Base-by-base conservation (phyloP, 2,888 invertebrate species). In the Onchidella celtica region DNA sequence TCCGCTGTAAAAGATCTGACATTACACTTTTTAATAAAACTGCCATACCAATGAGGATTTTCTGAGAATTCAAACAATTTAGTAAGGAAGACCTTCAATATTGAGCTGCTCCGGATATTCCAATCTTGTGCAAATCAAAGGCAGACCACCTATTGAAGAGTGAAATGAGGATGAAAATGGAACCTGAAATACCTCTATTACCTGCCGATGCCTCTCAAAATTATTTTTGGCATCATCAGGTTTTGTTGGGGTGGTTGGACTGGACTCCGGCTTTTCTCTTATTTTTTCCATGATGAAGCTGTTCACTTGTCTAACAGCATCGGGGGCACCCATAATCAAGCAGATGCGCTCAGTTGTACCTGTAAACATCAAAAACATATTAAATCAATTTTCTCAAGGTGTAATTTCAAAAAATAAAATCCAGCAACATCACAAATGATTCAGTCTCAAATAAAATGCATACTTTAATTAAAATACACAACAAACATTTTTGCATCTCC, bases 341-440 rank as follows among this genome's bases (percentile, higher is more conserved):
- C 93, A 93, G 38, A 93, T 92, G 66, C 93, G 87, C 85, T 93
- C 93, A 82, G 91, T 91, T 79, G 93, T 93, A 63, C 93, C 93
- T 93, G 89, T 38, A 90, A 88, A 70, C 17, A 2, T 59, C 21
- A 21, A 14, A 2, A 3, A 69, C 17, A 17, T 27, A 27, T 2
- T 27, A 17, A 65, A 17, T 32, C 1, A 24, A 17, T 14, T 55
- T 9, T 47, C 17, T 36, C 61, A 14, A n/a, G 27, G 6, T 61
- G n/a, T 61, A n/a, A 27, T 27, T 61, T 14, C 9, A 61, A 24
- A n/a, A n/a, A 21, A n/a, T 61, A 4, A 61, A 6, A 9, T 61
- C 24, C 27, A 27, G 4, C n/a, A 61, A 24, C 61, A 61, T 14
- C n/a, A 61, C n/a, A n/a, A n/a, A n/a, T n/a, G n/a, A n/a, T n/a